Evolutionary conservation across 2,113 vertebrate genomes (phyloP).

Genomic region (Carassius carassius): DNA sequence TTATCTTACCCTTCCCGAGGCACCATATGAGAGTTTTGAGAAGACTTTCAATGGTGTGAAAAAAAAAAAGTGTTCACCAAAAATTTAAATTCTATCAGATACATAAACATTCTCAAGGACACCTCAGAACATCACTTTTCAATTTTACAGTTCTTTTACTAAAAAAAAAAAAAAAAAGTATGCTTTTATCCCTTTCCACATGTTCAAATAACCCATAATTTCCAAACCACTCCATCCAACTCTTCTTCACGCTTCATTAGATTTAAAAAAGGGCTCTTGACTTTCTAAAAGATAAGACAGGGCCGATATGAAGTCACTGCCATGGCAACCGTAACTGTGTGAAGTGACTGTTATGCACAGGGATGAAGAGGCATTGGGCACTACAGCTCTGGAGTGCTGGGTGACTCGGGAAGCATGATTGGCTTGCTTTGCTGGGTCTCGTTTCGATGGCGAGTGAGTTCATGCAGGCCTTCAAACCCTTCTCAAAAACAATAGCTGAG

Average conservation of each 20-base stretch:
- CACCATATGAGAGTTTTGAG: not conserved
- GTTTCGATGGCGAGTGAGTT: not conserved
- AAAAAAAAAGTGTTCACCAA: not conserved
- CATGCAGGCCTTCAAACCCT: not conserved
- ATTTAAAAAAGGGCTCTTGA: constrained; percentile 15
- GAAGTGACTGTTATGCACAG: constrained; percentile 11
- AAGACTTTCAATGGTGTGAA: not conserved
- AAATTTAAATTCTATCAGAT: constrained; percentile 25
- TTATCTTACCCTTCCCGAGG: not conserved
- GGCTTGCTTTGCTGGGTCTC: too few species aligned
- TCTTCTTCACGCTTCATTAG: not conserved
- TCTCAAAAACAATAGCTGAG: not conserved
- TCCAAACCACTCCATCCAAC: constrained; percentile 9
- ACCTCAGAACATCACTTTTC: not conserved
- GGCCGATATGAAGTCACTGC: not conserved
- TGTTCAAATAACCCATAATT: not conserved
- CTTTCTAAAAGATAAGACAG: constrained; percentile 10
- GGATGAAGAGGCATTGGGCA: constrained; percentile 1
- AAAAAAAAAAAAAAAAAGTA: not conserved
- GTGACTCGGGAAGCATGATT: not conserved
- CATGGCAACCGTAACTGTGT: constrained; percentile 8
- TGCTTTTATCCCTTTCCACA: not conserved
- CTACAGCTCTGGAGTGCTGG: not conserved
- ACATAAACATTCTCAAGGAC: constrained; percentile 2
- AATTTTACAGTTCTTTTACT: constrained; percentile 7